Evolutionary conservation across 2,797 vertebrate genomes (phyloP).

Genomic region (Enteromius fasciolatus): DNA sequence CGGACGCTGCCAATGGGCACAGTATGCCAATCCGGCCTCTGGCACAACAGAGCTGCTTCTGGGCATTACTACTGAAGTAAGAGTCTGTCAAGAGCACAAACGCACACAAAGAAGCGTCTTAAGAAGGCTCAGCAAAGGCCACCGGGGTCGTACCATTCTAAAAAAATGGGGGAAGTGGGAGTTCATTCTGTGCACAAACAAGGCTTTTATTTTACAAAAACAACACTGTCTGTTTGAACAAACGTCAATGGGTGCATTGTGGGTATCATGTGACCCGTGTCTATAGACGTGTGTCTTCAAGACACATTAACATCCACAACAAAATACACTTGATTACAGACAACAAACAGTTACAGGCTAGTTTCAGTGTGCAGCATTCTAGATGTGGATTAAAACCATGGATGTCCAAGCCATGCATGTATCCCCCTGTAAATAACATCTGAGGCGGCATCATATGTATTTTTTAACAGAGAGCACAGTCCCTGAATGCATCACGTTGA

Average conservation of each 20-base stretch:
- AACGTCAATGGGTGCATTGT: conserved; percentile 63
- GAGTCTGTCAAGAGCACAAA: conserved; percentile 52
- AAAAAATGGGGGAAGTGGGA: conserved; percentile 27
- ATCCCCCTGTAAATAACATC: neutral
- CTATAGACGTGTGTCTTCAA: neutral
- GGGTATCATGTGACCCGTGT: conserved; percentile 60
- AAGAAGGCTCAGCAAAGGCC: conserved; percentile 35
- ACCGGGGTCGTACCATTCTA: conserved; percentile 38
- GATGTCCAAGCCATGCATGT: neutral
- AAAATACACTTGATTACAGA: neutral
- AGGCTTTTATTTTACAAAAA: conserved; percentile 60
- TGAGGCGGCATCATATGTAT: neutral
- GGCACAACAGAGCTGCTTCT: conserved; percentile 51
- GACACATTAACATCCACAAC: conserved; percentile 18
- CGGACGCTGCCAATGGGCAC: conserved; percentile 58
- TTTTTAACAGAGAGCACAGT: neutral
- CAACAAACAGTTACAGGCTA: neutral
- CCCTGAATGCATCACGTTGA: too few species aligned
- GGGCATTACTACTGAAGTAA: conserved; percentile 36
- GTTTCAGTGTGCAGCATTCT: neutral
- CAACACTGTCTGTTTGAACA: conserved; percentile 53
- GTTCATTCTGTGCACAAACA: conserved; percentile 53
- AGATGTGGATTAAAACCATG: neutral
- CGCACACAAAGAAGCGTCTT: conserved; percentile 41
- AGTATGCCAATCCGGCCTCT: conserved; percentile 47